phyloP scores from a whole-genome alignment of 2,888 invertebrate species.

The Adineta ricciae region DNA sequence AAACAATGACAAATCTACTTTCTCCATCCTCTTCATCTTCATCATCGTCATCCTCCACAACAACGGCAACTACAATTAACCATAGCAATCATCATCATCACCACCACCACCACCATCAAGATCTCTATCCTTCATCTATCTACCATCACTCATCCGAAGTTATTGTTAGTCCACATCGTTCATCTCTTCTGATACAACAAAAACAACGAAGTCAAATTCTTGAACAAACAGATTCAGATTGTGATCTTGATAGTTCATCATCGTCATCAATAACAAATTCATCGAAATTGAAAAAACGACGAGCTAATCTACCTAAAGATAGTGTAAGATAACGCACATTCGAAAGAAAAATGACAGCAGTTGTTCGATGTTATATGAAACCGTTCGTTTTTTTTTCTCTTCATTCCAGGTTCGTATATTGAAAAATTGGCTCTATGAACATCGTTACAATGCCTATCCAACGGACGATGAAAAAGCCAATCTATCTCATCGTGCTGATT shows the following conservation, averaged over 20 bases:
- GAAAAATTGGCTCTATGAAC: conserved; percentile 82
- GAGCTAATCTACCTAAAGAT: conserved; percentile 82
- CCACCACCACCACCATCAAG: background rate
- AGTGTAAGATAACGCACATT: conserved; percentile 60
- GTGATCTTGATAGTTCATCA: conserved; percentile 19
- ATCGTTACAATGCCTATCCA: conserved; percentile 86
- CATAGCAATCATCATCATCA: background rate
- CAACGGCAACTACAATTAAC: background rate
- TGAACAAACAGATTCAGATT: conserved; percentile 18
- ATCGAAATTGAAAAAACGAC: conserved; percentile 55
- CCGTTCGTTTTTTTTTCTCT: background rate
- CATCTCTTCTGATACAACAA: background rate
- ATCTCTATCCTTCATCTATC: background rate
- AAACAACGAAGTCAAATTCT: background rate
- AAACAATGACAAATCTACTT: conserved; percentile 5
- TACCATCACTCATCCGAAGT: background rate
- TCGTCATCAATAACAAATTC: conserved; percentile 3
- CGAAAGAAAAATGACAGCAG: background rate
- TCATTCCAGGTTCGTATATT: conserved; percentile 54
- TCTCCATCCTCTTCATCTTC: background rate
- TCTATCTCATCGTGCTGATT: conserved; percentile 71
- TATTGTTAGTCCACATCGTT: conserved; percentile 11
- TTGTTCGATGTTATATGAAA: background rate
- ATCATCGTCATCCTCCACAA: background rate
- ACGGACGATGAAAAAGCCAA: conserved; percentile 80